These are phyloP conservation scores for Diarsia mendica DNA, from an alignment of 2,888 invertebrate genomes.

Conservation along the genomic window DNA sequence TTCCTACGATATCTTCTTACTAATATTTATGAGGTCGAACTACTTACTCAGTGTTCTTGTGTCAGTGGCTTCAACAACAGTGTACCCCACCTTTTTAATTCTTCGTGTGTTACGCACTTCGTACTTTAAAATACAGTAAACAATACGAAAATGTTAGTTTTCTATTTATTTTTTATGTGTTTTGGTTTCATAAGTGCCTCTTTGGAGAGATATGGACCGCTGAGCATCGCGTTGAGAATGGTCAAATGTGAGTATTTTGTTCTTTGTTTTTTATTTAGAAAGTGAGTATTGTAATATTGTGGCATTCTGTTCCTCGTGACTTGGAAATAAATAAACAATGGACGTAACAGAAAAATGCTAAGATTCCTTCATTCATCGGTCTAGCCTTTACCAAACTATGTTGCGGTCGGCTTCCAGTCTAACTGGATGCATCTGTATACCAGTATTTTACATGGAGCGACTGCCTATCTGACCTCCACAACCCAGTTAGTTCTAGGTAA, in stretches of 20 bases:
- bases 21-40: slow-evolving; percentile 13
- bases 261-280: slow-evolving; percentile 26
- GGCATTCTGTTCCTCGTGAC: neutral
- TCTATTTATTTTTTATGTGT: slow-evolving; percentile 37
- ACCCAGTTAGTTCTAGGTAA: too few species aligned
- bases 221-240: slow-evolving; percentile 77
- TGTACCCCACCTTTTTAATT: neutral
- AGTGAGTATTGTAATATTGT: neutral
- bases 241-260: slow-evolving; percentile 82
- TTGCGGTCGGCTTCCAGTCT: too few species aligned
- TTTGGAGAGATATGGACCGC: slow-evolving; percentile 84
- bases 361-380: neutral
- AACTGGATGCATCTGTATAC: too few species aligned
- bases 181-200: slow-evolving; percentile 63
- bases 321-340: neutral
- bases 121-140: slow-evolving; percentile 5
- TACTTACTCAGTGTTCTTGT: slow-evolving; percentile 1
- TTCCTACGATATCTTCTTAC: neutral
- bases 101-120: neutral
- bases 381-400: too few species aligned
- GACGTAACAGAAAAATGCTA: neutral
- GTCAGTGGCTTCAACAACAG: slow-evolving; percentile 1
- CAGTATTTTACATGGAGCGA: too few species aligned
- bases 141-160: slow-evolving; percentile 36
- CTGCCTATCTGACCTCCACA: too few species aligned